Evolutionary conservation across 2,888 invertebrate genomes (phyloP).

Genomic region (Heliconius ethilla): DNA sequence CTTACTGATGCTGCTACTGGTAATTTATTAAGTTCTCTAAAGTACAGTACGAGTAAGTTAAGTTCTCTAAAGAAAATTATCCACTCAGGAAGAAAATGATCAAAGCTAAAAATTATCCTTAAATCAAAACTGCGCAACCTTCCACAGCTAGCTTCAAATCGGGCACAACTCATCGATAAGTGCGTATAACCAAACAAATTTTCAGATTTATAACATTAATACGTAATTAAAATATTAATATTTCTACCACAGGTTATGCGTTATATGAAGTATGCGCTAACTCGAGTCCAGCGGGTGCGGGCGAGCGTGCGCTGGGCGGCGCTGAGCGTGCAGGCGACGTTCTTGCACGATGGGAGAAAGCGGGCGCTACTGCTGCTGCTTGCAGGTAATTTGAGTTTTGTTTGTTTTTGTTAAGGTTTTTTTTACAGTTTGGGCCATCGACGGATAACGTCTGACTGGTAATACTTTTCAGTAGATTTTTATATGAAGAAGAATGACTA

Average conservation of each 20-base stretch:
- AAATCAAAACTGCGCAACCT: no score
- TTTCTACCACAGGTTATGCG: constrained; percentile 89
- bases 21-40: constrained; percentile 47
- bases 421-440: not conserved
- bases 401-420: not conserved
- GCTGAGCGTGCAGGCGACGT: constrained; percentile 96
- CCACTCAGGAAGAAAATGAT: no score
- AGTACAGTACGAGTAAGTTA: no score
- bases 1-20: constrained; percentile 88
- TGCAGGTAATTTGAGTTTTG: constrained; percentile 68
- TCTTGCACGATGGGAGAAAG: constrained; percentile 97
- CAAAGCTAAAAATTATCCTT: no score
- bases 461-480: no score
- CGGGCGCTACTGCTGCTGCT: constrained; percentile 86
- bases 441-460: no score
- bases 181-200: no score
- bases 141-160: no score
- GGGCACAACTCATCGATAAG: no score
- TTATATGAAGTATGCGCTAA: constrained; percentile 95
- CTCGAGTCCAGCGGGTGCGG: constrained; percentile 78
- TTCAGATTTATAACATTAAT: not conserved
- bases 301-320: constrained; percentile 90
- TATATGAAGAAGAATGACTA: no score
- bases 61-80: no score
- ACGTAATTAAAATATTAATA: not conserved